Base-by-base conservation (phyloP, 2,888 invertebrate genomes). In the Myopa tessellatipennis region DNA sequence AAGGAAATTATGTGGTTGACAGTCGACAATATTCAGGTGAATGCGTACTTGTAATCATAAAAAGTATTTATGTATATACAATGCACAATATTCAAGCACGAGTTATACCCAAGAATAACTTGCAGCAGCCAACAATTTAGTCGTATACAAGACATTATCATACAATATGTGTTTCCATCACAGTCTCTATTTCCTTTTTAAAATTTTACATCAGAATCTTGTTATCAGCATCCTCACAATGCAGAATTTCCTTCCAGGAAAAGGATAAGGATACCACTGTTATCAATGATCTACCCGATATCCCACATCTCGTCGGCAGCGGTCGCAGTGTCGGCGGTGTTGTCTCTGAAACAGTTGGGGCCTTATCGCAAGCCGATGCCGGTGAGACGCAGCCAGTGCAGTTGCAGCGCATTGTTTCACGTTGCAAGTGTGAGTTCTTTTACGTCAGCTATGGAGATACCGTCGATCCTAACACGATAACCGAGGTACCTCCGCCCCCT, bases 391-490 rank as follows among this genome's bases (percentile, higher is more conserved):
- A 91, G 77, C 91, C 92, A 3, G 90, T 91, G 70, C 90, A 99
- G 92, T 90, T 99, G 34, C 99, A 99, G 91, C 92, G 99, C 77
- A 99, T 99, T 82, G 98, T 99, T 16, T 98, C 98, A 0, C 92
- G 98, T 3, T 99, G 99, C 90, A 96, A 96, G 86, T 99, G 99
- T 90, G 98, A 99, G 91, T 98, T 99, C 90, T 98, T 97, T 91
- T 99, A 98, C 89, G 97, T 96, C 74, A 87, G 95, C 80, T 98
- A 97, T 87, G 98, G 98, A 73, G 96, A 96, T 86, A 94, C 93
- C 74, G 87, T 90, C 40, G 90, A 90, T 83, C 89, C 89, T 0
- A 88, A 86, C 72, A 90, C 90, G 5, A 88, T 93, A 1, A 91
- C 92, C 63, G 92, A 93, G 83, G 92, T 94, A 12, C 94, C 94